Evolutionary conservation across 2,888 invertebrate genomes (phyloP), one percentile per base, ranked within the genome.

Genomic region (Phytoseiulus persimilis): DNA sequence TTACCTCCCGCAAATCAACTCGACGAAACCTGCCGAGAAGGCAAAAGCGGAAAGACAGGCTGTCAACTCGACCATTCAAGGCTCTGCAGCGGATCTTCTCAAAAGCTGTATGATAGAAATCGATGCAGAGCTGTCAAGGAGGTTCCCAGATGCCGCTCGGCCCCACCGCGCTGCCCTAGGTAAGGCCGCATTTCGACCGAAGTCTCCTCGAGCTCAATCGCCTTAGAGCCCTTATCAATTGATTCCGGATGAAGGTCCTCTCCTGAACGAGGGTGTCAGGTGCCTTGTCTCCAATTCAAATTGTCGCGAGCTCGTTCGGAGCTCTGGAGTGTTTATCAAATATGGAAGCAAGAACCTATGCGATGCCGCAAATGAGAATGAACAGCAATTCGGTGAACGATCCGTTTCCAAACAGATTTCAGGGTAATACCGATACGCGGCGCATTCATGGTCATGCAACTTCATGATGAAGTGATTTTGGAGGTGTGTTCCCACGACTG

Each of bases 401-500:
- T n/a, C n/a, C n/a, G 6, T 31, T 33, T 31, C 5, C n/a, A 6
- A 89, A 89, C 83, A 87, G 87, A 6, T n/a, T 33, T 33, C 11
- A 32, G 39, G 32, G 39, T n/a, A 28, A 32, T 87, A 14, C 87
- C 87, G 33, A 33, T 87, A 6, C 87, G 87, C 32, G 87, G 87
- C 91, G 95, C 95, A 0, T 94, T 94, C 90, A 94, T 98, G 28
- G 95, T 98, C 2, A 93, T 99, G 33, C 98, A 98, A 93, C 94
- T 99, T 92, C 99, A 99, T 92, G 99, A 99, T 93, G 99, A 99
- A 94, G 94, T 99, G 0, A 95, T 99, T 45, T 98, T 96, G 92
- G 98, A 99, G 94, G 96, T 97, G 3, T 94, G 94, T 18, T 92
- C 94, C 90, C 93, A 94, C 3, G 31, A 6, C 3, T 3, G 14